Evolutionary conservation across 2,888 invertebrate species (phyloP), one percentile per base, ranked within the genome.

Genomic region (Andrena marginata): DNA sequence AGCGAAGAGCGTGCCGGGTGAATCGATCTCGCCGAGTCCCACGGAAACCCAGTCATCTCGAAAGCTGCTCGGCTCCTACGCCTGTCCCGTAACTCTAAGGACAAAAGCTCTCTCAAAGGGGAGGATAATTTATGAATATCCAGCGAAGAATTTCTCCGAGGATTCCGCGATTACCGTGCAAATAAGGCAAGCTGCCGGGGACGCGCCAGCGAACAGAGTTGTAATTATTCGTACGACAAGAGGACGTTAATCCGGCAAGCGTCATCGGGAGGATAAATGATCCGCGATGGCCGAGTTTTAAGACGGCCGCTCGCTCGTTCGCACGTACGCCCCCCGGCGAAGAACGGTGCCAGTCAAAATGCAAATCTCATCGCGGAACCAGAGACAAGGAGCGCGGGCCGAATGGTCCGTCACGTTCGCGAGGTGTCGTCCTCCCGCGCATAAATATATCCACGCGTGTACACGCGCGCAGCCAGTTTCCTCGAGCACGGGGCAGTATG

Each of bases 331-430:
- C n/a, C n/a, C 13, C n/a, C 59, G 16, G 8, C 56, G 42, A 67
- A 60, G 78, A 68, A 62, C 51, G 42, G 56, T 2, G n/a, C 82
- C 59, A 82, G 83, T 89, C 87, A 82, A 87, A 88, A 88, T 89
- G 89, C 86, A 89, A 89, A 89, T 89, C 89, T 86, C 85, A 89
- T 89, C 87, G 87, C 86, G 86, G 80, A 80, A 80, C 80, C 60
- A 79, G 42, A 59, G 68, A 13, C 23, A 67, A 73, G 16, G 33
- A 35, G n/a, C 26, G 8, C 48, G 23, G 20, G 13, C 1, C 29
- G 42, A 69, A 48, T n/a, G 16, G 68, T n/a, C 49, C 63, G 67
- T 80, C 79, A 63, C 78, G 63, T 79, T 49, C 31, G 29, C 56
- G 13, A 20, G 42, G 10, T 20, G 60, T 56, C 69, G 65, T 48